Conservation (phyloP, 1,140 invertebrate genomes). For the Trachymyrmex cornetzi region DNA sequence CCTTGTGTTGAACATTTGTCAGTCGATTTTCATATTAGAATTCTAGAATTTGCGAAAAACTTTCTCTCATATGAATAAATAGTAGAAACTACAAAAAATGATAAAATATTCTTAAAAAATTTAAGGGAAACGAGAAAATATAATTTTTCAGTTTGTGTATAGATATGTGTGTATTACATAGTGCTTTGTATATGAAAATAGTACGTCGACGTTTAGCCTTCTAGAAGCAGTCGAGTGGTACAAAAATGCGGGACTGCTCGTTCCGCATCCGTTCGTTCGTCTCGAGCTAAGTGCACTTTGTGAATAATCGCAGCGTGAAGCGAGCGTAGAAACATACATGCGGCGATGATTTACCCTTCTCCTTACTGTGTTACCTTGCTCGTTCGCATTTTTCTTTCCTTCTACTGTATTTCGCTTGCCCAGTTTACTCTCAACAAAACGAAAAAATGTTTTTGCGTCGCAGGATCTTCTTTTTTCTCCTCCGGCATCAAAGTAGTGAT, state of each 20-base stretch:
- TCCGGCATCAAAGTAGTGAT: slow-evolving; percentile 48
- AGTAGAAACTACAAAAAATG: not conserved
- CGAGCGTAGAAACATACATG: slow-evolving; percentile 63
- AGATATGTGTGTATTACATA: too few relatives aligned
- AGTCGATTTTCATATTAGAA: not conserved
- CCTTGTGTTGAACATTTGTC: too few relatives aligned
- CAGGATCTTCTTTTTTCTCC: slow-evolving; percentile 48
- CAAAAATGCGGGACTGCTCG: slow-evolving; percentile 41
- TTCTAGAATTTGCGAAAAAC: not conserved
- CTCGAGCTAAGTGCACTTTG: slow-evolving; percentile 64
- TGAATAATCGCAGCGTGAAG: slow-evolving; percentile 71
- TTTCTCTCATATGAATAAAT: not conserved
- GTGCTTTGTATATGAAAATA: not conserved
- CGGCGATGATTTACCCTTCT: slow-evolving; percentile 31
- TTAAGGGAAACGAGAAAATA: not conserved
- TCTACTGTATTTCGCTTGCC: not conserved
- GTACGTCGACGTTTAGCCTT: slow-evolving; percentile 20
- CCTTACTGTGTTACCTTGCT: not conserved
- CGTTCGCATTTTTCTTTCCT: slow-evolving; percentile 27
- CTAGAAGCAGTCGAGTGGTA: slow-evolving; percentile 45
- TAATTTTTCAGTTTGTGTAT: not conserved
- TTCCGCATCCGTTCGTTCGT: slow-evolving; percentile 63
- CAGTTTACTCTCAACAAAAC: slow-evolving; percentile 52
- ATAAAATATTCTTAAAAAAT: not conserved
- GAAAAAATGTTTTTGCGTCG: slow-evolving; percentile 63